Evolutionary conservation across 2,888 invertebrate genomes (phyloP).

Genomic region (Merodon equestris): DNA sequence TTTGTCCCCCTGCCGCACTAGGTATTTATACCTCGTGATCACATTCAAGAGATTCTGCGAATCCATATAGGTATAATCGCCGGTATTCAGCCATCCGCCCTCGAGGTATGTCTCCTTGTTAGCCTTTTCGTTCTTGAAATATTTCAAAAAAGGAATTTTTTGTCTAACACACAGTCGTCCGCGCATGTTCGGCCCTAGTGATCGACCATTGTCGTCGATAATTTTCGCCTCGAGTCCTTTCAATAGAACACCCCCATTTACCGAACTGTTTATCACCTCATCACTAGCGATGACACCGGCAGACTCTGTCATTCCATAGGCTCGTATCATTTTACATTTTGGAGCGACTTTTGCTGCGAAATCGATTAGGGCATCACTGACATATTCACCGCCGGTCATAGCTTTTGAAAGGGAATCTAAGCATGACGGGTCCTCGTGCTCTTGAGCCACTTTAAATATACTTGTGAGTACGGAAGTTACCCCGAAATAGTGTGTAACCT

Average conservation of each 20-base stretch:
- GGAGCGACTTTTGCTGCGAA: constrained; percentile 35
- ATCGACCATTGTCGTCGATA: constrained; percentile 44
- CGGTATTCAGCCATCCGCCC: constrained; percentile 61
- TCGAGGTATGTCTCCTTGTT: constrained; percentile 16
- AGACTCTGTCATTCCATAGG: constrained; percentile 69
- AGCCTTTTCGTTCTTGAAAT: constrained; percentile 32
- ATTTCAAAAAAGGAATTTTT: constrained; percentile 57
- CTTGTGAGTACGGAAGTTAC: constrained; percentile 62
- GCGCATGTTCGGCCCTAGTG: constrained; percentile 51
- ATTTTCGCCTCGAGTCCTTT: constrained; percentile 59
- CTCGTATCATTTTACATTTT: constrained; percentile 50
- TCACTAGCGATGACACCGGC: constrained; percentile 61
- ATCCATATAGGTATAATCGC: constrained; percentile 66
- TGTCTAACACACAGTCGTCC: constrained; percentile 62
- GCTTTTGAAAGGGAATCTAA: constrained; percentile 55
- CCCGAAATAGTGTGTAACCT: constrained; percentile 62
- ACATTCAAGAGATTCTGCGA: constrained; percentile 48
- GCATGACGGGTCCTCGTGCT: constrained; percentile 32
- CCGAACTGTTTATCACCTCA: constrained; percentile 30
- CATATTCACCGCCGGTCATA: constrained; percentile 64
- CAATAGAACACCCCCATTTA: constrained; percentile 58
- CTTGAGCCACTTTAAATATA: constrained; percentile 43
- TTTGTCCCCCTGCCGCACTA: constrained; percentile 43
- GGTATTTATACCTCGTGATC: constrained; percentile 47
- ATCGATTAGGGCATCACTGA: constrained; percentile 35